These are phyloP conservation scores for Tillus elongatus DNA, from an alignment of 2,888 invertebrate species.

Conservation along the genomic window DNA sequence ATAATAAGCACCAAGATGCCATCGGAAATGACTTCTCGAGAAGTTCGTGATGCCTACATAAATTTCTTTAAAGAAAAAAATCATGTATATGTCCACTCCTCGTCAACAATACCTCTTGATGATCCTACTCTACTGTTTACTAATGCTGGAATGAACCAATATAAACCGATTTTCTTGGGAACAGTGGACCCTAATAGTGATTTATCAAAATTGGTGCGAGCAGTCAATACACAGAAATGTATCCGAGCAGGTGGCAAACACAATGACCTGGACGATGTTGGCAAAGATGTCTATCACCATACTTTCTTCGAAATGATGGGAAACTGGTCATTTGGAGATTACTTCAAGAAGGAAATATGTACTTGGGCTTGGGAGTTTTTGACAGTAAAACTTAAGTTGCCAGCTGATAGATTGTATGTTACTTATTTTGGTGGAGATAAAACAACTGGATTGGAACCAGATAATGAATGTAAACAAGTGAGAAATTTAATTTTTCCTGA, in stretches of 20 bases:
- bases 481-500: slow-evolving; percentile 32
- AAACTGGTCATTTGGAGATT: slow-evolving; percentile 99
- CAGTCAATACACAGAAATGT: slow-evolving; percentile 96
- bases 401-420: slow-evolving; percentile 85
- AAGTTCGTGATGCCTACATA: slow-evolving; percentile 77
- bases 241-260: slow-evolving; percentile 99
- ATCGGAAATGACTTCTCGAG: slow-evolving; percentile 63
- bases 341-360: slow-evolving; percentile 97
- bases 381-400: slow-evolving; percentile 68
- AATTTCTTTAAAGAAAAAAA: slow-evolving; percentile 81
- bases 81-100: slow-evolving; percentile 94
- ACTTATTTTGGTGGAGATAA: slow-evolving; percentile 96
- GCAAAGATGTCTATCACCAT: slow-evolving; percentile 99
- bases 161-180: slow-evolving; percentile 96
- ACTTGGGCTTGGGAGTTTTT: slow-evolving; percentile 96
- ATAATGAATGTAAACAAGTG: slow-evolving; percentile 74
- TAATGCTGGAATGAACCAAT: slow-evolving; percentile 99
- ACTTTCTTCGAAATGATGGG: slow-evolving; percentile 99
- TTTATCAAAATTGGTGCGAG: slow-evolving; percentile 80
- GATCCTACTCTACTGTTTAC: slow-evolving; percentile 96
- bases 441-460: slow-evolving; percentile 74
- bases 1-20: too few species aligned
- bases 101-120: slow-evolving; percentile 93
- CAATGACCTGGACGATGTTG: slow-evolving; percentile 98
- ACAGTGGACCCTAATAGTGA: slow-evolving; percentile 94